A percentile compares a stretch with the other conserved stretches of the same genome.
phyloP scores from a whole-genome alignment of 2,888 invertebrate species.

The Colostygia pectinataria region DNA sequence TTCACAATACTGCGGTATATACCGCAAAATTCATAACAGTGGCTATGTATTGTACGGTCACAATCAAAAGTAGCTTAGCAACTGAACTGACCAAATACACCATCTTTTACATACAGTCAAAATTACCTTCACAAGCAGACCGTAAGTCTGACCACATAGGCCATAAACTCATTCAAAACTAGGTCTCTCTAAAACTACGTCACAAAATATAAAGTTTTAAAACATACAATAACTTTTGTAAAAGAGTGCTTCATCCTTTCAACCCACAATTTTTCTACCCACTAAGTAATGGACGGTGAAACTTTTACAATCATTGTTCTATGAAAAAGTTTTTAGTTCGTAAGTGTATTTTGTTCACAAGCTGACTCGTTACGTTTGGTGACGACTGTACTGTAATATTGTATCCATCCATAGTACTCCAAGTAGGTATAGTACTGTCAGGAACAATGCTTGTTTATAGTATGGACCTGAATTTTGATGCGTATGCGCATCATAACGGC shows the following conservation, averaged over 20 bases:
- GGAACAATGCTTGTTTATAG: slow-evolving; percentile 72
- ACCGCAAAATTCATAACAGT: slow-evolving; percentile 7
- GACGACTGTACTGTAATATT: slow-evolving; percentile 5
- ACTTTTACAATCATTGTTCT: too few species aligned
- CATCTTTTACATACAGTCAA: not conserved
- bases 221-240: too few species aligned
- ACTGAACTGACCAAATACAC: not conserved
- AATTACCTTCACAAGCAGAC: not conserved
- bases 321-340: too few species aligned
- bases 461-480: slow-evolving; percentile 53
- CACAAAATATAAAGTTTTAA: too few species aligned
- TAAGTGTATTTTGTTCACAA: too few species aligned
- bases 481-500: slow-evolving; percentile 46
- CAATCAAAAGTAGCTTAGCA: slow-evolving; percentile 3
- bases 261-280: too few species aligned
- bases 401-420: not conserved
- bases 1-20: slow-evolving; percentile 46
- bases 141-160: too few species aligned
- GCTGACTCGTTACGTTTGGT: not conserved
- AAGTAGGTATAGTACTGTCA: slow-evolving; percentile 45
- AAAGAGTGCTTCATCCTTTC: too few species aligned
- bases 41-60: not conserved
- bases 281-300: too few species aligned
- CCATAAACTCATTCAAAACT: too few species aligned
- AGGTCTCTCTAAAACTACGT: too few species aligned